Percentiles rank a stretch among this genome's conserved stretches.
phyloP scores from a whole-genome alignment of 2,888 invertebrate genomes.

The Mimachlamys varia region DNA sequence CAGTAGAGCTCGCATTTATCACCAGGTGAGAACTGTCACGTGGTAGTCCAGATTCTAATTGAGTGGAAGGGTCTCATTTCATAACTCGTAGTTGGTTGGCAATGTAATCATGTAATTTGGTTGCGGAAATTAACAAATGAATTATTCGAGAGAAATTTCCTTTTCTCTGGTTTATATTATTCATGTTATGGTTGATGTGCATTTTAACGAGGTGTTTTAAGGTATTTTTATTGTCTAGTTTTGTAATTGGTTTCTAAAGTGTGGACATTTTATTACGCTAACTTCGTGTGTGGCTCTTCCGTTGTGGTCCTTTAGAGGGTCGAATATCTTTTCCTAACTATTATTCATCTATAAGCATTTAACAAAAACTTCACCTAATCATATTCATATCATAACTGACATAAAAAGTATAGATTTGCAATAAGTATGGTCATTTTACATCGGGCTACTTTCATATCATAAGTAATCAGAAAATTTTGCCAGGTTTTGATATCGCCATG shows the following conservation, averaged over 20 bases:
- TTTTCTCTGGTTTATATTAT: background rate
- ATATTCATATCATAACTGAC: too few relatives aligned
- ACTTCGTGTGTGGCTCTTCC: too few relatives aligned
- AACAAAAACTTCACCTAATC: too few relatives aligned
- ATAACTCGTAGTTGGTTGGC: background rate
- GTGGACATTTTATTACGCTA: too few relatives aligned
- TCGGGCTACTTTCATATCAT: too few relatives aligned
- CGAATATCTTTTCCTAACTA: too few relatives aligned
- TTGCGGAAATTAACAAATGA: background rate
- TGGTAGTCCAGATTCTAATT: background rate
- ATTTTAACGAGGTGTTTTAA: background rate
- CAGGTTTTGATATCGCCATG: too few relatives aligned
- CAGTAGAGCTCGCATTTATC: constrained; percentile 16
- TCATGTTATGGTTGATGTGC: background rate
- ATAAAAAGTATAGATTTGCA: too few relatives aligned
- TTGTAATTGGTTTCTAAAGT: background rate
- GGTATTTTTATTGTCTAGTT: background rate
- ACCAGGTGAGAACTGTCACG: background rate
- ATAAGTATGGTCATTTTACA: too few relatives aligned
- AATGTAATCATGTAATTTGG: background rate
- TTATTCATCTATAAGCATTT: too few relatives aligned
- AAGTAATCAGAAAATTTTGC: too few relatives aligned
- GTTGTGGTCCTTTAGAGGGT: too few relatives aligned
- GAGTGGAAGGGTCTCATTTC: background rate
- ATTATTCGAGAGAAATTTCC: background rate